phyloP scores from a whole-genome alignment of 2,113 vertebrate genomes.

The Ochotona curzoniae region DNA sequence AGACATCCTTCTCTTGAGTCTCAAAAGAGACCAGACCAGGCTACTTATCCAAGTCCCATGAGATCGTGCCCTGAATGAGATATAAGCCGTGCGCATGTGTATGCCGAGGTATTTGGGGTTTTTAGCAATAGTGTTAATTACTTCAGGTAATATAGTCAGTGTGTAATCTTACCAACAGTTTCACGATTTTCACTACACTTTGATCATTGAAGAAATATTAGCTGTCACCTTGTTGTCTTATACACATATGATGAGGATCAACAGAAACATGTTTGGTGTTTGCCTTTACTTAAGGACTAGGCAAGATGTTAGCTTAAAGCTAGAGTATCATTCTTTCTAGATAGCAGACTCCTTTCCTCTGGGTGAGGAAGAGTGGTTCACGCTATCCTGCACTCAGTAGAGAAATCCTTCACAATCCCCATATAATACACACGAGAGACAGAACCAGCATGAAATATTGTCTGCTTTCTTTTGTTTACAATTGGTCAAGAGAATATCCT shows the following conservation, averaged over 20 bases:
- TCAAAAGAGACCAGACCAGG: not conserved
- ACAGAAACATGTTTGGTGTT: constrained; percentile 10
- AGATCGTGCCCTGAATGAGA: not conserved
- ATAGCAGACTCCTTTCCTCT: not conserved
- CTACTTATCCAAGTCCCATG: not conserved
- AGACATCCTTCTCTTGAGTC: not conserved
- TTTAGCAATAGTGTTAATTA: constrained; percentile 28
- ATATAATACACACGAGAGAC: not conserved
- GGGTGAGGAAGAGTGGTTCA: not conserved
- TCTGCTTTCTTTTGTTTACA: constrained; percentile 36
- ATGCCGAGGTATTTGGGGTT: not conserved
- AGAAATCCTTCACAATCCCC: not conserved
- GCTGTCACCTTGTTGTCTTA: not conserved
- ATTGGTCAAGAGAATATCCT: constrained; percentile 17
- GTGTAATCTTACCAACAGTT: not conserved
- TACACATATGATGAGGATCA: not conserved
- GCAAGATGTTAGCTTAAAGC: constrained; percentile 1
- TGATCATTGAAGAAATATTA: not conserved
- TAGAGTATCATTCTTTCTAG: constrained; percentile 9
- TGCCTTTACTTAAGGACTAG: not conserved
- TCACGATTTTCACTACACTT: not conserved
- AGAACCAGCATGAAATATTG: not conserved
- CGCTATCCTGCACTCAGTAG: not conserved
- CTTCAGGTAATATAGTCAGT: not conserved
- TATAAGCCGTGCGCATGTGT: not conserved